Evolutionary conservation across 1,140 invertebrate genomes (phyloP), one percentile per base, ranked within the genome.

Genomic region (Drosophila orena): DNA sequence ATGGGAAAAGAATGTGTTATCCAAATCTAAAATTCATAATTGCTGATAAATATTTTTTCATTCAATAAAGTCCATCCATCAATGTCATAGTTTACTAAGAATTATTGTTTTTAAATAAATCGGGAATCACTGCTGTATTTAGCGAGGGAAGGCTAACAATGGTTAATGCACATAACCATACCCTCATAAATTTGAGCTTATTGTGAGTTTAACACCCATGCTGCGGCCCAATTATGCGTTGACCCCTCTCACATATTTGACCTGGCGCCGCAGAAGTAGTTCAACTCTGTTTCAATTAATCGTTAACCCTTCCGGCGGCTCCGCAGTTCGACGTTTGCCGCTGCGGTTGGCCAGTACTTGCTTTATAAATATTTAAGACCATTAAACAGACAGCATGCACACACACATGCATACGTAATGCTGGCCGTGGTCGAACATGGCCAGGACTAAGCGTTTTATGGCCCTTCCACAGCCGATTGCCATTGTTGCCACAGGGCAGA

Each of bases 331-430:
- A 58, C 61, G 54, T 66, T 79, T 76, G 55, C 57, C 59, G 46
- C 60, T 76, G 78, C 60, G 61, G 50, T 55, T 73, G 70, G 37
- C 69, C 66, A 52, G 50, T 47, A 70, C 58, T 75, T 81, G 54
- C 83, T 68, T 88, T 79, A 79, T 81, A 83, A 88, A 83, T 88
- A 88, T 76, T 79, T 81, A 86, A 86, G 75, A 68, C 40, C 75
- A 75, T 85, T 88, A 57, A 77, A 52, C 74, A 85, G 74, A 81
- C 81, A 65, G 44, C 30, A 38, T 14, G 30, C 43, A 56, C 14
- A 60, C 56, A 49, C 56, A 37, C 17, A 17, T 44, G 38, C 50
- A 43, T 49, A 20, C 15, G 65, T 57, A 57, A 49, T 71, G 64
- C 68, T 54, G 49, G 35, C 38, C 38, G n/a, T n/a, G 6, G 14